Percentiles rank a stretch among this genome's conserved stretches.
Conservation (phyloP, 1,140 invertebrate species). For the Chrysomallon squamiferum region DNA sequence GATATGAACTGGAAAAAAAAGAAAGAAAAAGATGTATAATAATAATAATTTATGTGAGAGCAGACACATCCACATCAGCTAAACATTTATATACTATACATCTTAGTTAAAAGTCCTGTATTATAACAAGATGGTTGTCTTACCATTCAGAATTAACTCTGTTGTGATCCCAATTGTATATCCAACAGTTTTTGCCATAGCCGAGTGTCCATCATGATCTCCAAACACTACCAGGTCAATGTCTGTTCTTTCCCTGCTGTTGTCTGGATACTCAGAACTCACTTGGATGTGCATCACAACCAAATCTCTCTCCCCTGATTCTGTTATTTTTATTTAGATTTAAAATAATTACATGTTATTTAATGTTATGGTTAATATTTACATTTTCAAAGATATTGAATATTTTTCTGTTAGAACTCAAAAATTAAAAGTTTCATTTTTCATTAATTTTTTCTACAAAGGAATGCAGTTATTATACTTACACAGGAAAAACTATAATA, state of each 20-base stretch:
- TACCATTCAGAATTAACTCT: not conserved
- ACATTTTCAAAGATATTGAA: not conserved
- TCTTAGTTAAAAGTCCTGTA: too few relatives aligned
- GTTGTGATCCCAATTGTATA: not conserved
- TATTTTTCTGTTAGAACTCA: not conserved
- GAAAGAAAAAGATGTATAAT: too few relatives aligned
- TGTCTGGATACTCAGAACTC: not conserved
- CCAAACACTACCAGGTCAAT: not conserved
- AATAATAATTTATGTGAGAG: too few relatives aligned
- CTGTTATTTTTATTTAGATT: not conserved
- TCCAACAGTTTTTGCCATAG: constrained; percentile 2
- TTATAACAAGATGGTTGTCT: too few relatives aligned
- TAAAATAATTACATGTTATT: too few relatives aligned
- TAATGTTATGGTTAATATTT: not conserved
- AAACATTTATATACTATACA: too few relatives aligned
- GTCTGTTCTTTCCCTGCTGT: not conserved
- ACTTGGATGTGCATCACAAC: constrained; percentile 3
- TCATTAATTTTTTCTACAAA: too few relatives aligned
- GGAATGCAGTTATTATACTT: too few relatives aligned
- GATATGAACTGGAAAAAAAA: too few relatives aligned
- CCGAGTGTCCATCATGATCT: not conserved
- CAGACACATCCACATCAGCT: too few relatives aligned
- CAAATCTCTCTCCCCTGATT: not conserved
- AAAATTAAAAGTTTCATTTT: too few relatives aligned
- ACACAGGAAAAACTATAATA: too few relatives aligned